phyloP scores from a whole-genome alignment of 2,797 vertebrate genomes.

The Aeoliscus strigatus region DNA sequence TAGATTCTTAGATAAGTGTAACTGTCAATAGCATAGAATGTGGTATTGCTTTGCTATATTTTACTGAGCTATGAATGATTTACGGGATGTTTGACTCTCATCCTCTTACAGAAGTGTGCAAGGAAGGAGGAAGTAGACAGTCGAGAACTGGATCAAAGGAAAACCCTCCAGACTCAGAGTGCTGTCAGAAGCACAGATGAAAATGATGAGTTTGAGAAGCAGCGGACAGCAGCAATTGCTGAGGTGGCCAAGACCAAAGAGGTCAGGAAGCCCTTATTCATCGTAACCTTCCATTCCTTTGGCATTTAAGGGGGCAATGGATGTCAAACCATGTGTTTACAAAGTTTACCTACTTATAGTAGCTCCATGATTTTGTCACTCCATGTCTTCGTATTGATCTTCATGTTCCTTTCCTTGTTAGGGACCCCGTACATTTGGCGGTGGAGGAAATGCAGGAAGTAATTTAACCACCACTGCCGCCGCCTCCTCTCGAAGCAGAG shows the following conservation, averaged over 20 bases:
- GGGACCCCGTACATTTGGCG: constrained; percentile 87
- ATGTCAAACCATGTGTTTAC: constrained; percentile 14
- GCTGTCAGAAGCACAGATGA: constrained; percentile 78
- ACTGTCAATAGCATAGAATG: constrained; percentile 6
- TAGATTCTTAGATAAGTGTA: too few relatives aligned
- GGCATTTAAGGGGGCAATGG: constrained; percentile 9
- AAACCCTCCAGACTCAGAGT: constrained; percentile 84
- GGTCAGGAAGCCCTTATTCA: constrained; percentile 64
- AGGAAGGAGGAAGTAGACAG: constrained; percentile 84
- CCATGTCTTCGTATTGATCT: constrained; percentile 26
- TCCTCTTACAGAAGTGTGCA: constrained; percentile 78
- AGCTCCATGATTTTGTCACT: constrained; percentile 6
- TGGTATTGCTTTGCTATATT: constrained; percentile 6
- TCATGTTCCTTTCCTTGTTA: constrained; percentile 32
- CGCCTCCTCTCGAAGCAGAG: constrained; percentile 79
- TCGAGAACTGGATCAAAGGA: constrained; percentile 88
- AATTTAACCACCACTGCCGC: constrained; percentile 80
- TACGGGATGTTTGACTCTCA: constrained; percentile 9
- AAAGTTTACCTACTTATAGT: constrained; percentile 11
- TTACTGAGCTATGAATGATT: constrained; percentile 1
- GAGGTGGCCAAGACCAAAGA: constrained; percentile 98
- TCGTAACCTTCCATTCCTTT: constrained; percentile 13
- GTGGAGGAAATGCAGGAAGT: constrained; percentile 86
- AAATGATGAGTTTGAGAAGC: constrained; percentile 97
- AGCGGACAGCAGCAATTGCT: constrained; percentile 93